Evolutionary conservation across 2,888 invertebrate genomes (phyloP).

Genomic region (Athripsodes cinereus): DNA sequence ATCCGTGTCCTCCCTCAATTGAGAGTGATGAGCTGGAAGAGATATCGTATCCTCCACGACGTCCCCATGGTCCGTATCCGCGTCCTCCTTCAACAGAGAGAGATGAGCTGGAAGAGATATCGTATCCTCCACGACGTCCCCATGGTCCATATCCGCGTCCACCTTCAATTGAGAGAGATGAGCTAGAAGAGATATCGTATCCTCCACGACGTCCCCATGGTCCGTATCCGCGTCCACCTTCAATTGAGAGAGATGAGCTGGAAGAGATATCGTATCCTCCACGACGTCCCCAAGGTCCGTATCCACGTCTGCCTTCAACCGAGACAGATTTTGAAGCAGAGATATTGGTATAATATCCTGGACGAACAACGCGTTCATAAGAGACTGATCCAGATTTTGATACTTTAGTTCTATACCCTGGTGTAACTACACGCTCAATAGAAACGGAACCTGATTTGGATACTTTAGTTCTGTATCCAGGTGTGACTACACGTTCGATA

Average conservation of each 20-base stretch:
- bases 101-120: not conserved
- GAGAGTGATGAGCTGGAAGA: not conserved
- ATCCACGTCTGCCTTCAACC: constrained; percentile 5
- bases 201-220: constrained; percentile 5
- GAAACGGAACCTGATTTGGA: constrained; percentile 7
- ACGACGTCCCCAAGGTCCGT: constrained; percentile 4
- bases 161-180: constrained; percentile 9
- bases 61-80: constrained; percentile 1
- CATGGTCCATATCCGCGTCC: not conserved
- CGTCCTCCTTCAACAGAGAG: not conserved
- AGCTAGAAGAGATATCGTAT: not conserved
- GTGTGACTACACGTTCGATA: constrained; percentile 10
- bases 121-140: not conserved
- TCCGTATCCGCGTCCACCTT: constrained; percentile 6
- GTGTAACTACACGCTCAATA: constrained; percentile 11
- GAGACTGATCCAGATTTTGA: constrained; percentile 15
- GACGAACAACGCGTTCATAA: constrained; percentile 7
- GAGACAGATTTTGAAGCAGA: constrained; percentile 1
- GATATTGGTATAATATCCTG: constrained; percentile 1
- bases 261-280: constrained; percentile 4
- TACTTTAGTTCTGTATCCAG: constrained; percentile 6
- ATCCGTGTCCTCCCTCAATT: not conserved
- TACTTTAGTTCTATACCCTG: constrained; percentile 1
- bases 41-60: constrained; percentile 3
- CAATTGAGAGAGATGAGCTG: not conserved